phyloP scores from a whole-genome alignment of 2,113 vertebrate genomes.

The Okapia johnstoni region DNA sequence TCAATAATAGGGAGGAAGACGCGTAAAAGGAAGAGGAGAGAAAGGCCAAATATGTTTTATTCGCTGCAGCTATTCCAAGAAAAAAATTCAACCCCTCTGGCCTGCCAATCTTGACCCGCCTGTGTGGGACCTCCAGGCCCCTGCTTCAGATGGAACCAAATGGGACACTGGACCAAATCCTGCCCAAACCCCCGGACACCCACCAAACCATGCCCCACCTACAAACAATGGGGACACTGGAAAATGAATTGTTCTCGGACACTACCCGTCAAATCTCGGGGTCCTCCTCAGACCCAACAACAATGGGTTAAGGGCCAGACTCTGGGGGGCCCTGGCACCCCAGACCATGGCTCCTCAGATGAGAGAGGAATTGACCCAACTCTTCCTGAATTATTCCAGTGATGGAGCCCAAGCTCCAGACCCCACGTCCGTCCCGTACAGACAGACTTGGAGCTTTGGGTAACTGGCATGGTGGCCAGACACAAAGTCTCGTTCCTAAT shows the following conservation, averaged over 20 bases:
- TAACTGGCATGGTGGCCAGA: neutral
- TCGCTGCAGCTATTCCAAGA: neutral
- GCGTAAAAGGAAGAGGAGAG: neutral
- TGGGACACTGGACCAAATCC: neutral
- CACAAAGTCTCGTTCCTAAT: neutral
- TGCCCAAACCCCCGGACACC: neutral
- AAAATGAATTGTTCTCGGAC: neutral
- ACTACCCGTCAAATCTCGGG: neutral
- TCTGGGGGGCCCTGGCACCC: neutral
- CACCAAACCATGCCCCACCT: neutral
- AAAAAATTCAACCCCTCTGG: neutral
- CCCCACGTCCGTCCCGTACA: neutral
- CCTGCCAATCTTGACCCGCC: accelerated
- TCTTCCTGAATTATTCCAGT: neutral
- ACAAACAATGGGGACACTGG: neutral
- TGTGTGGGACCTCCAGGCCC: neutral
- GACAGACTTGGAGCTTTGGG: accelerated
- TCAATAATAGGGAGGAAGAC: neutral
- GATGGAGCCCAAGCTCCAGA: neutral
- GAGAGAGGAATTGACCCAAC: neutral
- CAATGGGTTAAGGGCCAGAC: neutral
- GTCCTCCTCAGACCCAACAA: neutral
- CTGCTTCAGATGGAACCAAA: neutral
- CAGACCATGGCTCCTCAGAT: neutral
- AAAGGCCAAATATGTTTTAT: neutral